Conservation (phyloP, 2,797 vertebrate species). For the Chiroxiphia lanceolata region DNA sequence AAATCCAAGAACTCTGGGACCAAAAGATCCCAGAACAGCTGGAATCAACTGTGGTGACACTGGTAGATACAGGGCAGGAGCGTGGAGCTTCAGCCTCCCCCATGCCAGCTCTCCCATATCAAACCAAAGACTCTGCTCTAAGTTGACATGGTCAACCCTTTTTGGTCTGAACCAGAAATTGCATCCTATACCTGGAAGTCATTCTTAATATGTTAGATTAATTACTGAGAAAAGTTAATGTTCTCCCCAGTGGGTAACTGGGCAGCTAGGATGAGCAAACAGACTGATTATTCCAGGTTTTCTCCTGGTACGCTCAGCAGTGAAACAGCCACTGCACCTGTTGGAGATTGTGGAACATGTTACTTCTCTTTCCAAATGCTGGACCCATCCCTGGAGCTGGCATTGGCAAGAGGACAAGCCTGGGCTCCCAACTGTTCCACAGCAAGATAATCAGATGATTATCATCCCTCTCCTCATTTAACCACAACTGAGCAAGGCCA, state of each 20-base stretch:
- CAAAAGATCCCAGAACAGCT: background rate
- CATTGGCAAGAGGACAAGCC: background rate
- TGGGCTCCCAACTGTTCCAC: background rate
- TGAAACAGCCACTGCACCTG: background rate
- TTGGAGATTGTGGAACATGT: background rate
- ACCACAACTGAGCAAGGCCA: constrained; percentile 23
- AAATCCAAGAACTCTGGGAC: background rate
- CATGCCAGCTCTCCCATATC: background rate
- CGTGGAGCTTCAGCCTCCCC: background rate
- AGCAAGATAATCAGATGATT: background rate
- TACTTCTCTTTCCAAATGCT: background rate
- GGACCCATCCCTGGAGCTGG: background rate
- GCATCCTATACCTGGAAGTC: background rate
- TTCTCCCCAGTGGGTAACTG: background rate
- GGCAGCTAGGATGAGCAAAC: background rate
- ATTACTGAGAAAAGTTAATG: background rate
- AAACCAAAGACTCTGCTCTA: background rate
- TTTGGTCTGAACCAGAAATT: background rate
- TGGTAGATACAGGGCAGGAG: background rate
- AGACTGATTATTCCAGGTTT: background rate
- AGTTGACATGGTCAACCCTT: background rate
- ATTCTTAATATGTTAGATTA: background rate
- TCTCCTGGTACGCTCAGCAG: background rate
- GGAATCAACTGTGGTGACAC: background rate
- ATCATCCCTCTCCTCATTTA: constrained; percentile 38